Evolutionary conservation across 1,140 invertebrate species (phyloP).

Genomic region (Cataglyphis hispanica): DNA sequence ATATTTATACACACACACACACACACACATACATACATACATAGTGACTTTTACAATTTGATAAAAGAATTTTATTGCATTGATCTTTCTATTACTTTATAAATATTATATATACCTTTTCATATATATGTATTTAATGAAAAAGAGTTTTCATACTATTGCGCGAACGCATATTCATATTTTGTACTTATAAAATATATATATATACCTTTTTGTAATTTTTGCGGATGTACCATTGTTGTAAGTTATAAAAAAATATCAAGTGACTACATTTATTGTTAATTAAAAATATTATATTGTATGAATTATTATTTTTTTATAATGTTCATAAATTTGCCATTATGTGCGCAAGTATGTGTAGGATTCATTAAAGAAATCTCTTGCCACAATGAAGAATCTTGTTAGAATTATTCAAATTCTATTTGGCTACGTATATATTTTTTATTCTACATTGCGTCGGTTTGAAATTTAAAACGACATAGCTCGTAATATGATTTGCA

Average conservation of each 20-base stretch:
- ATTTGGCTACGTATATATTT: background rate
- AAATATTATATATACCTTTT: constrained; percentile 9
- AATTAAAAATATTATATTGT: background rate
- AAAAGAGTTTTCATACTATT: background rate
- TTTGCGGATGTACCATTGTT: background rate
- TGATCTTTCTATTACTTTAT: constrained; percentile 10
- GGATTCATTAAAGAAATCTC: background rate
- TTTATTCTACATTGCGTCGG: background rate
- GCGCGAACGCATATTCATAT: constrained; percentile 33
- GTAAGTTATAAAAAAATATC: background rate
- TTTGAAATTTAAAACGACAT: background rate
- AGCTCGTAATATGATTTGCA: constrained; percentile 6
- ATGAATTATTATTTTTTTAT: constrained; percentile 7
- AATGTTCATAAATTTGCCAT: background rate
- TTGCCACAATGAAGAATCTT: constrained; percentile 16
- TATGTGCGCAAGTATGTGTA: background rate
- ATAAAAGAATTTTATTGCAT: background rate
- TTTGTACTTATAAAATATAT: constrained; percentile 59
- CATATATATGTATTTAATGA: background rate
- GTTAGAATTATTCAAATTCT: background rate
- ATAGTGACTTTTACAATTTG: constrained; percentile 20
- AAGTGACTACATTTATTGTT: background rate
- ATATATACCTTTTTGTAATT: background rate
- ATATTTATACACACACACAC: background rate
- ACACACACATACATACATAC: too few relatives aligned